Percentiles rank a stretch among this genome's conserved stretches.
Conservation (phyloP, 2,113 vertebrate genomes). For the Halcyon malimbica region DNA sequence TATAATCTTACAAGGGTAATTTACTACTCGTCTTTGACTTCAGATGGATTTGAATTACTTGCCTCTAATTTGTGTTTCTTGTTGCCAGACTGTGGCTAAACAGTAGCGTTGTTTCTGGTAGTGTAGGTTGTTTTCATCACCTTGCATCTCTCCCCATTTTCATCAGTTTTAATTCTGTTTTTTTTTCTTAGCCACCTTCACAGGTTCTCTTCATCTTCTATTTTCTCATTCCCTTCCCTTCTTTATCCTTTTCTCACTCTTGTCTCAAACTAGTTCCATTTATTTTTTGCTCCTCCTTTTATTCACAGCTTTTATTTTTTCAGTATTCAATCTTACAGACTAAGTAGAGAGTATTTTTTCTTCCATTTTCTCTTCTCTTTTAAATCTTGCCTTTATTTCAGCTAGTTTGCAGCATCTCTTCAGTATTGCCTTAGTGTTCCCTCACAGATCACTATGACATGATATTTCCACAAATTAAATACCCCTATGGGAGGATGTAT, state of each 20-base stretch:
- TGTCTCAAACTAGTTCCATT: not conserved
- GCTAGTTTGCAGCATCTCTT: not conserved
- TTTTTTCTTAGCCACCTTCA: not conserved
- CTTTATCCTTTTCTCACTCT: not conserved
- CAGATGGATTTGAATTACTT: not conserved
- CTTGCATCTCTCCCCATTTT: not conserved
- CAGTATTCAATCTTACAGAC: not conserved
- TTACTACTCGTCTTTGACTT: not conserved
- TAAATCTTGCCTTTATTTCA: not conserved
- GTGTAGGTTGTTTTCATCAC: not conserved
- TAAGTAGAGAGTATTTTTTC: not conserved
- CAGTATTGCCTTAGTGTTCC: not conserved
- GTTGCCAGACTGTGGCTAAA: not conserved
- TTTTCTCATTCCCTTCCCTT: not conserved
- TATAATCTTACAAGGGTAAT: not conserved
- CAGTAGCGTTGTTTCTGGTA: not conserved
- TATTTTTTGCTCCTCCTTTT: not conserved
- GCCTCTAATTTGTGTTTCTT: not conserved
- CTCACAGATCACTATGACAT: not conserved
- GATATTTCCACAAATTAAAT: not conserved
- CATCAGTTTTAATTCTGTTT: not conserved
- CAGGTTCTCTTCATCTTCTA: not conserved
- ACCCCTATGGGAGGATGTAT: not conserved
- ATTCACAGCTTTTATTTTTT: not conserved
- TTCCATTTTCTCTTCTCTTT: not conserved